Evolutionary conservation across 2,113 vertebrate species (phyloP).

Genomic region (Myxocyprinus asiaticus): DNA sequence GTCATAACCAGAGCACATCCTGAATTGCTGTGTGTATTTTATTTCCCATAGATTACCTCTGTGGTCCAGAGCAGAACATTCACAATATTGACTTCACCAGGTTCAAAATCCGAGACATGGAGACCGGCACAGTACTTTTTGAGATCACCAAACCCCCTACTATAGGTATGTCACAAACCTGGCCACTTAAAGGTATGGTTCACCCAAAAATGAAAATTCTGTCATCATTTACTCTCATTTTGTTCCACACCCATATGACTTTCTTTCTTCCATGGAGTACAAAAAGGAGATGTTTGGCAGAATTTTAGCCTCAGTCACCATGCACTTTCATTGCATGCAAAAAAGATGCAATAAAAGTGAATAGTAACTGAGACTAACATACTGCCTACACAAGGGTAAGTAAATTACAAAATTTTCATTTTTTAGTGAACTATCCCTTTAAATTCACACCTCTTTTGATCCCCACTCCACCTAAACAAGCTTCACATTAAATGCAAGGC

Average conservation of each 20-base stretch:
- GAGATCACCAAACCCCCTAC: slow-evolving; percentile 95
- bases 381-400: too few species aligned
- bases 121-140: slow-evolving; percentile 93
- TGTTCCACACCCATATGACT: too few species aligned
- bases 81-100: slow-evolving; percentile 97
- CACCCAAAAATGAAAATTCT: too few species aligned
- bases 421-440: too few species aligned
- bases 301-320: too few species aligned
- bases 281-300: too few species aligned
- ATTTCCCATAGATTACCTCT: slow-evolving; percentile 86
- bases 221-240: too few species aligned
- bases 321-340: too few species aligned
- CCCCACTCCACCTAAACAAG: background rate
- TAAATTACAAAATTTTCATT: too few species aligned
- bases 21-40: background rate
- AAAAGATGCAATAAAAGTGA: too few species aligned
- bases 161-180: slow-evolving; percentile 74
- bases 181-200: background rate
- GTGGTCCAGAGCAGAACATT: slow-evolving; percentile 92
- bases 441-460: background rate
- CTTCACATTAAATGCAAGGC: slow-evolving; percentile 27
- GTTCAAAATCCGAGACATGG: slow-evolving; percentile 99
- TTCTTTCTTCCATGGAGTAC: too few species aligned
- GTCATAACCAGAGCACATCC: background rate
- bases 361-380: too few species aligned